Evolutionary conservation across 2,113 vertebrate genomes (phyloP), one percentile per base, ranked within the genome.

Genomic region (Carlito syrichta): DNA sequence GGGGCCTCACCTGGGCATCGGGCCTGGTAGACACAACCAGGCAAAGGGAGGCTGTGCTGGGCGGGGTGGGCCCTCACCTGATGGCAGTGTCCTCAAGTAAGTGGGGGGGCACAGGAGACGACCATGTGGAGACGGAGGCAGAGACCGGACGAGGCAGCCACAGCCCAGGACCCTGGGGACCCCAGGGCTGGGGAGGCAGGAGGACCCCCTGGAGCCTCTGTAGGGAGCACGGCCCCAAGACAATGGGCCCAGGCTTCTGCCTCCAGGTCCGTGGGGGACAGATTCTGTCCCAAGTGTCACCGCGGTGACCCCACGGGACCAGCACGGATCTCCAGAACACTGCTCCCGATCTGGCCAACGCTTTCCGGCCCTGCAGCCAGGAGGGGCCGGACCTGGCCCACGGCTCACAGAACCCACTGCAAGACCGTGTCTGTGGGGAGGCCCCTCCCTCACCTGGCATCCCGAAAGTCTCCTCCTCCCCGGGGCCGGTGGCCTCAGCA

Each of bases 101-200:
- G n/a, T n/a, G n/a, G 25, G n/a, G 88, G 32, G 27, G 43, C n/a
- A 17, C 60, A 54, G 23, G 56, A 63, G 17, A 38, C 6, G 6
- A 58, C 23, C 3, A 0, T 3, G 7, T 8, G n/a, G 48, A 60
- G 1, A 58, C 1, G 6, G 54, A 40, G 71, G 86, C 35, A 12
- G 16, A 22, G 22, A 32, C 73, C 14, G 45, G 27, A 45, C 2
- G 0, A 32, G 2, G 6, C 4, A 6, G 17, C 58, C 56, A n/a
- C 3, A 83, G 27, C 30, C n/a, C 20, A 63, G 43, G 32, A 32
- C 50, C 17, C 79, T 20, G 16, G 38, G 13, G 27, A 4, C 11
- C 54, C 17, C 17, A 12, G 27, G 10, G 48, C 76, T n/a, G 19
- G 48, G 35, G 32, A 2, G 30, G 74, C 9, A 3, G 48, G 74